phyloP scores from a whole-genome alignment of 2,888 invertebrate species.

The Herminia tarsipennalis region DNA sequence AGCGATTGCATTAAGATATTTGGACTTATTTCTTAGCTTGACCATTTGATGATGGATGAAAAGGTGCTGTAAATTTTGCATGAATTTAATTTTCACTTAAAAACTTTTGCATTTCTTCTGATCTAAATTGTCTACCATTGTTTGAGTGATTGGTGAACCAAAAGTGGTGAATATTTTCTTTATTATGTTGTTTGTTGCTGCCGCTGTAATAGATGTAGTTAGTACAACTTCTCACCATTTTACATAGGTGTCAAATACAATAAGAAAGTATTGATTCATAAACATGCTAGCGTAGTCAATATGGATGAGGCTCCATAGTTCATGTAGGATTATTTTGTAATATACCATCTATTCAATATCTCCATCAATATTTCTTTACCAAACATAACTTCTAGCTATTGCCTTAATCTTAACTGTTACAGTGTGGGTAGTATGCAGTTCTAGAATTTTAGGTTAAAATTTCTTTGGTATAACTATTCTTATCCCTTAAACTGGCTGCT shows the following conservation, averaged over 20 bases:
- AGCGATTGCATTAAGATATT: too few relatives aligned
- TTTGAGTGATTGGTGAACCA: slow-evolving; percentile 18
- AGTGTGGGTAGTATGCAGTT: too few relatives aligned
- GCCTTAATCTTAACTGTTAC: too few relatives aligned
- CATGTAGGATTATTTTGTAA: too few relatives aligned
- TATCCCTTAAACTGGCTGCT: too few relatives aligned
- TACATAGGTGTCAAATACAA: slow-evolving; percentile 22
- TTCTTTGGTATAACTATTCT: too few relatives aligned
- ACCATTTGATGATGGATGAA: slow-evolving; percentile 21
- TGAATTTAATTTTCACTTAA: slow-evolving; percentile 24
- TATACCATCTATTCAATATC: too few relatives aligned
- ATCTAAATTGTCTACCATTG: slow-evolving; percentile 23
- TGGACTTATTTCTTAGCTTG: slow-evolving; percentile 25
- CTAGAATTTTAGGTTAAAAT: too few relatives aligned
- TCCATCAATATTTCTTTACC: too few relatives aligned
- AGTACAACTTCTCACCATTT: slow-evolving; percentile 9
- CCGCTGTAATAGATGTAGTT: slow-evolving; percentile 11
- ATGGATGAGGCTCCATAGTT: too few relatives aligned
- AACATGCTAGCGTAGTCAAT: slow-evolving; percentile 29
- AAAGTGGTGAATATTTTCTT: slow-evolving; percentile 15
- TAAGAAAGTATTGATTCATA: slow-evolving; percentile 16
- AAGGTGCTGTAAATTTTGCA: slow-evolving; percentile 15
- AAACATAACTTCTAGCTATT: too few relatives aligned
- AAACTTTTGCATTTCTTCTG: slow-evolving; percentile 22
- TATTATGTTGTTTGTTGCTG: slow-evolving; percentile 15